phyloP scores from a whole-genome alignment of 23 tunicate genomes.

The Styela plicata region DNA sequence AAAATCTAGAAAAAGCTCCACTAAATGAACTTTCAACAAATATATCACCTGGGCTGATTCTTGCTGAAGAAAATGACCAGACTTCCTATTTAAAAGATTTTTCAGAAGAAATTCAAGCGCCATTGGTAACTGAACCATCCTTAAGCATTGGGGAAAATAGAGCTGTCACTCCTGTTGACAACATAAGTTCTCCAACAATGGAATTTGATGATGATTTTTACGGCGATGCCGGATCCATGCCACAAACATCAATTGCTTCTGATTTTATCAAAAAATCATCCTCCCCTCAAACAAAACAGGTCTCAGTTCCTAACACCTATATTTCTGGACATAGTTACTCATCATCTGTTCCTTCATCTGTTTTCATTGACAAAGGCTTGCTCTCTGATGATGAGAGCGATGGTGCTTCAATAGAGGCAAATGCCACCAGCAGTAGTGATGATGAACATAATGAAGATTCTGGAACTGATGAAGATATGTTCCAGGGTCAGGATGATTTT shows the following conservation, averaged over 20 bases:
- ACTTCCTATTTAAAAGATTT: too few species aligned
- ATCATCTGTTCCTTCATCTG: conserved; percentile 34
- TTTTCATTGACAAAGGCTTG: conserved; percentile 32
- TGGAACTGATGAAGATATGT: background rate
- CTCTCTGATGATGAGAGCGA: conserved; percentile 26
- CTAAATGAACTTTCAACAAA: too few species aligned
- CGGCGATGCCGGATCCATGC: background rate
- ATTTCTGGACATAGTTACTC: conserved; percentile 12
- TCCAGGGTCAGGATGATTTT: background rate
- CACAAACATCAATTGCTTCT: background rate
- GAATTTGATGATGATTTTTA: background rate
- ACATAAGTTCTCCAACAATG: background rate
- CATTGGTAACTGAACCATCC: too few species aligned
- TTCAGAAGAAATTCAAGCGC: too few species aligned
- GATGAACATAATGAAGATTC: background rate
- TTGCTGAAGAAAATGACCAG: too few species aligned
- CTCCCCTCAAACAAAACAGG: background rate
- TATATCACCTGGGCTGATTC: too few species aligned
- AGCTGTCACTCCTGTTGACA: background rate
- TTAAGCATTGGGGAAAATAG: too few species aligned
- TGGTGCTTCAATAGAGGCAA: conserved; percentile 5
- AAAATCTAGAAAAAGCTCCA: too few species aligned
- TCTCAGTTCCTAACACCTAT: background rate
- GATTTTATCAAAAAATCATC: background rate
- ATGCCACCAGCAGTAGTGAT: conserved; percentile 7